phyloP scores from a whole-genome alignment of 2,888 invertebrate genomes.

The Limnephilus lunatus region DNA sequence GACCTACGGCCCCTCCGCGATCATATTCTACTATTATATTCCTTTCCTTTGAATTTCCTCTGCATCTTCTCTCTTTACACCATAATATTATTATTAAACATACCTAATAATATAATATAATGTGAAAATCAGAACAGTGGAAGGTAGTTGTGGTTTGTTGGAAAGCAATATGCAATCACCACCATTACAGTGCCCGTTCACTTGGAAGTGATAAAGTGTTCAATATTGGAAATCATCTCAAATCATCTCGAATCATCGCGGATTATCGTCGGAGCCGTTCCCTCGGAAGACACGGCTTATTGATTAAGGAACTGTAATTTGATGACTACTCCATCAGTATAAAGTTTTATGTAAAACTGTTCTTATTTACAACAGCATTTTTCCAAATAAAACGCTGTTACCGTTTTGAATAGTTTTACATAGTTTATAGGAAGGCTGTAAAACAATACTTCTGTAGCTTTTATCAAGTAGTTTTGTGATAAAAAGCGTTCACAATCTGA shows the following conservation, averaged over 20 bases:
- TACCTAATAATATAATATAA: background rate
- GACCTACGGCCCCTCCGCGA: background rate
- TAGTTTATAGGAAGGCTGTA: too few species aligned
- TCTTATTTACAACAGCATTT: background rate
- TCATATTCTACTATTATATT: background rate
- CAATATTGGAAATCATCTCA: conserved; percentile 56
- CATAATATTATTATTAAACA: background rate
- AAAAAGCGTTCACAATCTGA: too few species aligned
- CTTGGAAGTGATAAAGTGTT: conserved; percentile 60
- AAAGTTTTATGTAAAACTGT: background rate
- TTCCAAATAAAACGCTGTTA: background rate
- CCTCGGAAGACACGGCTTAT: background rate
- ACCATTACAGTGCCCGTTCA: conserved; percentile 27
- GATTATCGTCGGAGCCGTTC: conserved; percentile 39
- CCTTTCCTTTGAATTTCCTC: background rate
- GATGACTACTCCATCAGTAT: background rate
- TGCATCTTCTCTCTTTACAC: background rate
- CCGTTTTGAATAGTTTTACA: background rate
- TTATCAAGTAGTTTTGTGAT: background rate
- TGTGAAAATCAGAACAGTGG: background rate
- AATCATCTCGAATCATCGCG: conserved; percentile 29
- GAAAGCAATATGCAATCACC: conserved; percentile 62
- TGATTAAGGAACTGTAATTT: background rate
- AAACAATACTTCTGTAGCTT: too few species aligned
- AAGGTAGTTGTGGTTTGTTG: conserved; percentile 57